Evolutionary conservation across 2,888 invertebrate genomes (phyloP).

Genomic region (Pherbina coryleti): DNA sequence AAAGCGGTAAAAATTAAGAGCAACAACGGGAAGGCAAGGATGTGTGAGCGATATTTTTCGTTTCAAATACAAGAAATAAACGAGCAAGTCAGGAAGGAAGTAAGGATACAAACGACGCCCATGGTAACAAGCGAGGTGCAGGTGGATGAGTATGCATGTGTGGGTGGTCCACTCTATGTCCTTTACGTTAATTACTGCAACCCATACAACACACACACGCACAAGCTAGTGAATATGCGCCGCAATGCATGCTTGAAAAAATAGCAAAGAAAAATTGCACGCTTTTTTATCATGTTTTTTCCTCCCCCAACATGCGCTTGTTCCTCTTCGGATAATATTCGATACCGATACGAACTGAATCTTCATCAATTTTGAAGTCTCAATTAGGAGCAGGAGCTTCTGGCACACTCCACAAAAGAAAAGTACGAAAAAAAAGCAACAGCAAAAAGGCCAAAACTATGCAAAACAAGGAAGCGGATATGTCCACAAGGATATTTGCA

Average conservation of each 20-base stretch:
- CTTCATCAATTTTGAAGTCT: conserved; percentile 50
- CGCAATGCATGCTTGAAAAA: conserved; percentile 22
- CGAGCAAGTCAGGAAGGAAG: conserved; percentile 47
- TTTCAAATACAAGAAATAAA: conserved; percentile 42
- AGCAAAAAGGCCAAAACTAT: conserved; percentile 1
- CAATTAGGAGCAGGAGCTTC: conserved; percentile 42
- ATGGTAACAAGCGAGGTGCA: conserved; percentile 37
- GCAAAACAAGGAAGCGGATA: conserved; percentile 24
- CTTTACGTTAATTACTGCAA: conserved; percentile 48
- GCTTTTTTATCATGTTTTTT: background rate
- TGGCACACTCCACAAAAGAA: conserved; percentile 13
- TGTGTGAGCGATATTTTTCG: conserved; percentile 40
- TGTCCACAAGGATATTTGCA: conserved; percentile 43
- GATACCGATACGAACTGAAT: conserved; percentile 39
- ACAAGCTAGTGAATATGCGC: background rate
- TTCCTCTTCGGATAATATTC: conserved; percentile 31
- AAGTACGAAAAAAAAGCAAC: conserved; percentile 14
- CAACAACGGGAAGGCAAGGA: conserved; percentile 22
- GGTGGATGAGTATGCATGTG: conserved; percentile 1
- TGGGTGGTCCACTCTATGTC: conserved; percentile 30
- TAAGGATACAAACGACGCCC: conserved; percentile 43
- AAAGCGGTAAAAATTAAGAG: background rate
- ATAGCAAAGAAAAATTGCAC: conserved; percentile 22
- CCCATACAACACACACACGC: conserved; percentile 32
- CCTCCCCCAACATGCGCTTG: background rate